Conservation (phyloP, 1,140 invertebrate genomes). For the Cydia strobilella region DNA sequence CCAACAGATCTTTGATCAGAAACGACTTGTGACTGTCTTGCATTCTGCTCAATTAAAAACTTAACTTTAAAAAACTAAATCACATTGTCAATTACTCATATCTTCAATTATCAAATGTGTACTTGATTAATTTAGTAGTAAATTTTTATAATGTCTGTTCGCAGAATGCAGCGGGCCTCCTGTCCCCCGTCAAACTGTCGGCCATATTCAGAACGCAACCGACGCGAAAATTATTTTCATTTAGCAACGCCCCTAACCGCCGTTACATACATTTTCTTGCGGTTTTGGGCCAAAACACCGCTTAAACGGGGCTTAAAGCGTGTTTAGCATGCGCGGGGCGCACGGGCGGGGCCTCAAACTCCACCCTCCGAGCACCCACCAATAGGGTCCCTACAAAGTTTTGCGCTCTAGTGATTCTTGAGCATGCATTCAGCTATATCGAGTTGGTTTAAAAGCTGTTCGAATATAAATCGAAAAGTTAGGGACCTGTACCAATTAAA, state of each 20-base stretch:
- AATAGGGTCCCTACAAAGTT: constrained; percentile 57
- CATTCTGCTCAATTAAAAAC: constrained; percentile 57
- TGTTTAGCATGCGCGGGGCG: constrained; percentile 73
- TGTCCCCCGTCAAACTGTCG: constrained; percentile 70
- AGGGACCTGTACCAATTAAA: constrained; percentile 77
- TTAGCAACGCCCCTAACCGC: constrained; percentile 74
- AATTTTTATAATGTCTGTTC: not conserved
- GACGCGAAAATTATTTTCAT: constrained; percentile 75
- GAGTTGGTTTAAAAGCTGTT: constrained; percentile 79
- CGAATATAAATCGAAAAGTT: constrained; percentile 80
- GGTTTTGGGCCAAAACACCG: constrained; percentile 78
- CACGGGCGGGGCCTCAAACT: constrained; percentile 55
- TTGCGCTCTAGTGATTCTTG: constrained; percentile 64
- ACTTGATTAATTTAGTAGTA: not conserved
- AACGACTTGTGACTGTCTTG: constrained; percentile 88
- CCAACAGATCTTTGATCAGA: constrained; percentile 87
- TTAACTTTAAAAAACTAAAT: not conserved
- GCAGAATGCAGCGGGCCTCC: not conserved
- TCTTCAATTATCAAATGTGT: not conserved
- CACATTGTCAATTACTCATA: constrained; percentile 2
- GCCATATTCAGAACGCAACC: constrained; percentile 71
- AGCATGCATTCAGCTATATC: constrained; percentile 74
- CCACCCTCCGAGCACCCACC: constrained; percentile 53
- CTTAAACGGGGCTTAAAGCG: constrained; percentile 78
- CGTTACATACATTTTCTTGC: constrained; percentile 78